Conservation (phyloP, 2,797 vertebrate genomes). For the Cercopithecus neglectus region DNA sequence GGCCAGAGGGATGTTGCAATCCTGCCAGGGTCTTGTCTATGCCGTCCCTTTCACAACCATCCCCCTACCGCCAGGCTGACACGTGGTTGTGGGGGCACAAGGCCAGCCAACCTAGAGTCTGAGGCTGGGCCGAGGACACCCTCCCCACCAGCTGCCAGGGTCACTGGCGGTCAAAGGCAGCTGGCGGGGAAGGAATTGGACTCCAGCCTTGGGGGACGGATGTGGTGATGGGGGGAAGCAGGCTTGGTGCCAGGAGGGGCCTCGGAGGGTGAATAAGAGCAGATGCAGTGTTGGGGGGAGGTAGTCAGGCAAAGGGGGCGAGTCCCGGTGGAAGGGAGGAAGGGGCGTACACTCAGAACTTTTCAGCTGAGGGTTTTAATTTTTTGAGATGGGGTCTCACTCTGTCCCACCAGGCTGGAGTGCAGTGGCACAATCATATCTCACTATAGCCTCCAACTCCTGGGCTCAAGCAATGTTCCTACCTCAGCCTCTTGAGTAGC, state of each 20-base stretch:
- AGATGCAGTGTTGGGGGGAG: neutral
- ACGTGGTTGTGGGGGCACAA: neutral
- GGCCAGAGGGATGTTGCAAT: slow-evolving; percentile 52
- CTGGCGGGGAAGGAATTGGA: neutral
- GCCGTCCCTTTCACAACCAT: slow-evolving; percentile 47
- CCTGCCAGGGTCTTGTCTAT: slow-evolving; percentile 11
- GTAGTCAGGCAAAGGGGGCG: neutral
- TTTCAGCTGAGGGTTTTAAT: neutral
- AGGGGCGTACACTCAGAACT: no score
- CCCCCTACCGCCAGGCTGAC: neutral
- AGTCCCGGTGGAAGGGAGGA: no score
- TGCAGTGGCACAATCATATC: no score
- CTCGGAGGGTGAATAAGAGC: neutral
- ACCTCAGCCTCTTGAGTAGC: no score
- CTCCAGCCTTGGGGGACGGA: neutral
- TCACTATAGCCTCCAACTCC: no score
- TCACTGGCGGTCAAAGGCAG: slow-evolving; percentile 65
- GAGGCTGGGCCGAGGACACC: slow-evolving; percentile 35
- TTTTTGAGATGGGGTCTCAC: no score
- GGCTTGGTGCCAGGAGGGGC: neutral
- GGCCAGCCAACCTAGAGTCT: slow-evolving; percentile 59
- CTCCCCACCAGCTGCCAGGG: slow-evolving; percentile 41
- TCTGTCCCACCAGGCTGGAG: no score
- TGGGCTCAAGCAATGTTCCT: no score
- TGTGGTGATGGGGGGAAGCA: neutral